Evolutionary conservation across 1,140 invertebrate genomes (phyloP), one percentile per base, ranked within the genome.

Genomic region (Battus philenor): DNA sequence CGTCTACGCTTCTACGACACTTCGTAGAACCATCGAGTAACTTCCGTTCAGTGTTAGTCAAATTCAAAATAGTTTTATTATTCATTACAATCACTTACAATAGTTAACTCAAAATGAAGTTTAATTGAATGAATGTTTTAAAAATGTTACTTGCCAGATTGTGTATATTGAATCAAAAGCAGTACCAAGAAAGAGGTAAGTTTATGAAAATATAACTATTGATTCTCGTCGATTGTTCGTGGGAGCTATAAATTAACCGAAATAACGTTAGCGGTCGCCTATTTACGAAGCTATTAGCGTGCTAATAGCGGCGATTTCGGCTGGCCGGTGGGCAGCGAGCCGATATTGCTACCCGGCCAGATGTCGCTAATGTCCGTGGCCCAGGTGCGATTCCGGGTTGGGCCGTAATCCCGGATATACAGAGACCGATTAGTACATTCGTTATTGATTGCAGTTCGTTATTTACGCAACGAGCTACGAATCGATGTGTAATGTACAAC

Each of bases 221-320:
- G 17, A 6, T 36, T 36, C 17, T 16, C 18, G 20, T 9, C 17
- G 33, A 18, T 36, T 18, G 18, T 20, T 20, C 33, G 26, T 9
- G 10, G 16, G 4, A 4, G 16, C 33, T 17, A 36, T 36, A 36
- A 36, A 36, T 36, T 36, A 36, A 10, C 33, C 8, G 15, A 20
- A 22, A 20, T 36, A 36, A 17, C 32, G 16, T 18, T 36, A 20
- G 33, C 33, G 33, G 33, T 22, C 33, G 33, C 16, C 33, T 36
- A 36, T 36, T 36, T 36, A 36, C 17, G 33, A 8, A 10, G 26
- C 33, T 20, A 36, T 36, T 36, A 36, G 15, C 33, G 33, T 36
- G 16, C 17, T 36, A 36, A 36, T 33, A 33, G 33, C 17, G 33
- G 10, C 33, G 16, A 36, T 36, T 20, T 36, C 33, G 33, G 16